Evolutionary conservation across 2,888 invertebrate species (phyloP).

Genomic region (Aplocera efformata): DNA sequence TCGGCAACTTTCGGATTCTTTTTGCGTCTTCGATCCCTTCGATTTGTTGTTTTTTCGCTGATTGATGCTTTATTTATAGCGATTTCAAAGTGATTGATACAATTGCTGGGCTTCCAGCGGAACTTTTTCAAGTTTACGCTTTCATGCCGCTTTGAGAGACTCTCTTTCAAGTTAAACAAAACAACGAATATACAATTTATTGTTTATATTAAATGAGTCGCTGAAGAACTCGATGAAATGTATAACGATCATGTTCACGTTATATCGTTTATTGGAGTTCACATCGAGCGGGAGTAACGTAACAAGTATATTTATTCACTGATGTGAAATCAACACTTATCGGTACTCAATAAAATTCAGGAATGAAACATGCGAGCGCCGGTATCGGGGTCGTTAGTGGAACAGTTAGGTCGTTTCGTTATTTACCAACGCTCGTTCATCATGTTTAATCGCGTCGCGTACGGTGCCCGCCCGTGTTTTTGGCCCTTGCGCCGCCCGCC

Average conservation of each 20-base stretch:
- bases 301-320: constrained; percentile 24
- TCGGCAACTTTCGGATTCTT: constrained; percentile 47
- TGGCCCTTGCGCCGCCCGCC: constrained; percentile 35
- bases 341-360: constrained; percentile 50
- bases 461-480: constrained; percentile 46
- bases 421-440: constrained; percentile 64
- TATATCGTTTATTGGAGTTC: background rate
- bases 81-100: constrained; percentile 51
- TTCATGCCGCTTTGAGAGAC: constrained; percentile 20
- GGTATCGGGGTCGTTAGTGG: constrained; percentile 61
- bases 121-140: constrained; percentile 24
- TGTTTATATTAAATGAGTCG: background rate
- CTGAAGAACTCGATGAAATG: too few relatives aligned
- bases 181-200: constrained; percentile 15
- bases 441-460: constrained; percentile 64
- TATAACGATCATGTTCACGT: too few relatives aligned
- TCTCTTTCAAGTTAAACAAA: constrained; percentile 13
- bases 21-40: constrained; percentile 49
- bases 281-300: constrained; percentile 2
- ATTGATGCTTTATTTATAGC: constrained; percentile 47
- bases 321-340: constrained; percentile 43
- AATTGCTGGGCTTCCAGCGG: constrained; percentile 29
- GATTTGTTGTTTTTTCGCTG: constrained; percentile 44
- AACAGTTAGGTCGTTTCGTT: constrained; percentile 57
- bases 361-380: constrained; percentile 51